A percentile compares a stretch with the other conserved stretches of the same genome.
Evolutionary conservation across 2,113 vertebrate genomes (phyloP).

Genomic region (Nicator chloris): DNA sequence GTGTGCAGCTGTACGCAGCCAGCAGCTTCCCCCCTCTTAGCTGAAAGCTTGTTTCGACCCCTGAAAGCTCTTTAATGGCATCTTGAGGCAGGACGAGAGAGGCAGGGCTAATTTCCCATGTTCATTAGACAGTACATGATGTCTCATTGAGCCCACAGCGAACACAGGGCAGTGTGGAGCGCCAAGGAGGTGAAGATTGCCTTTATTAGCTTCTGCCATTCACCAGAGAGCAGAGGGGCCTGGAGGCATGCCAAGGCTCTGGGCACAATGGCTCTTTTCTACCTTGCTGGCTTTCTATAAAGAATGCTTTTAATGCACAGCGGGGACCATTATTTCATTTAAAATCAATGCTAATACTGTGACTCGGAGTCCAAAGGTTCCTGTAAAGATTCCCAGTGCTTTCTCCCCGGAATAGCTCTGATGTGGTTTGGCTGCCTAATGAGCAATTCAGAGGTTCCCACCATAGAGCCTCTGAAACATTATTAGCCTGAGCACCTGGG

Average conservation of each 20-base stretch:
- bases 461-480: not conserved
- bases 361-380: conserved; percentile 59
- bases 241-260: conserved; percentile 46
- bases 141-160: conserved; percentile 42
- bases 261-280: conserved; percentile 56
- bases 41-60: not conserved
- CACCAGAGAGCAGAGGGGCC: conserved; percentile 26
- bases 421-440: conserved; percentile 58
- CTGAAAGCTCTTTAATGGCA: conserved; percentile 39
- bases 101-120: conserved; percentile 48
- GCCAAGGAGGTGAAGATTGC: conserved; percentile 50
- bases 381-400: conserved; percentile 61
- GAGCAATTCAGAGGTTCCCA: conserved; percentile 60
- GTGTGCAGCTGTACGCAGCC: not conserved
- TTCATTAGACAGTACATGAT: conserved; percentile 55
- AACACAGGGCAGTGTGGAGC: not conserved
- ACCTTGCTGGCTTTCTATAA: conserved; percentile 58
- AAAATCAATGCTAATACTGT: conserved; percentile 67
- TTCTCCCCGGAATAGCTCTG: conserved; percentile 56
- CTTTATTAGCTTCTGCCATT: conserved; percentile 45
- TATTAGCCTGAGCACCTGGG: conserved; percentile 45
- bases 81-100: conserved; percentile 28
- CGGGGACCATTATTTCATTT: conserved; percentile 59
- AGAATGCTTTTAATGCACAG: conserved; percentile 67
- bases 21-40: not conserved